These are phyloP conservation scores for Anaspis maculata DNA, from an alignment of 2,888 invertebrate genomes.

Conservation along the genomic window DNA sequence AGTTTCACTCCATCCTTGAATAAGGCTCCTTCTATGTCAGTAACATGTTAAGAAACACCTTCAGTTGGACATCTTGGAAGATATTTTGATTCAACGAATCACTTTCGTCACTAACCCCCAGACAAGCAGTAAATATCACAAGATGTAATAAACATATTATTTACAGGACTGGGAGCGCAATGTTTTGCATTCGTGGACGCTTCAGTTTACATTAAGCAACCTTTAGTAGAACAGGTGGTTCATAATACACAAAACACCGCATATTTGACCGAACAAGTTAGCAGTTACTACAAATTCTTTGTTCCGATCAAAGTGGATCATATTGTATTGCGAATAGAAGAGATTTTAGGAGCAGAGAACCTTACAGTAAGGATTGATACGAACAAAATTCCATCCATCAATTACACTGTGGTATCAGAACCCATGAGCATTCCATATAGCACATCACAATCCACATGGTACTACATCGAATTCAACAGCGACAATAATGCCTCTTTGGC, in stretches of 20 bases:
- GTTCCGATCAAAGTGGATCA: conserved; percentile 22
- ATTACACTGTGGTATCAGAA: conserved; percentile 44
- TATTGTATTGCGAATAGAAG: background rate
- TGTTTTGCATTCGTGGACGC: conserved; percentile 42
- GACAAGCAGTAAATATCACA: too few relatives aligned
- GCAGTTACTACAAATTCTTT: conserved; percentile 29
- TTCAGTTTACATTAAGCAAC: conserved; percentile 23
- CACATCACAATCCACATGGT: conserved; percentile 52
- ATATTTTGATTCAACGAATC: too few relatives aligned
- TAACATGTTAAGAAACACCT: too few relatives aligned
- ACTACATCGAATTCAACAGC: conserved; percentile 45
- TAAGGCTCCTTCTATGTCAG: too few relatives aligned
- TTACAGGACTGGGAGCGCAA: conserved; percentile 55
- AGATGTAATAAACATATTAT: too few relatives aligned
- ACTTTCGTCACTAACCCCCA: too few relatives aligned
- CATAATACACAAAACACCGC: background rate
- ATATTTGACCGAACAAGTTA: background rate
- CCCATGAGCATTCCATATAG: too few relatives aligned
- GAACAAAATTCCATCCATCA: conserved; percentile 43
- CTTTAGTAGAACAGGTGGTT: conserved; percentile 22
- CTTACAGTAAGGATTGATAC: conserved; percentile 45
- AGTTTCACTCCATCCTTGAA: too few relatives aligned
- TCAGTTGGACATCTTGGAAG: too few relatives aligned
- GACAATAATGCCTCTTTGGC: conserved; percentile 14
- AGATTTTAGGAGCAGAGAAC: conserved; percentile 7